These are phyloP conservation scores for Acronicta psi DNA, from an alignment of 2,888 invertebrate species.

Conservation along the genomic window DNA sequence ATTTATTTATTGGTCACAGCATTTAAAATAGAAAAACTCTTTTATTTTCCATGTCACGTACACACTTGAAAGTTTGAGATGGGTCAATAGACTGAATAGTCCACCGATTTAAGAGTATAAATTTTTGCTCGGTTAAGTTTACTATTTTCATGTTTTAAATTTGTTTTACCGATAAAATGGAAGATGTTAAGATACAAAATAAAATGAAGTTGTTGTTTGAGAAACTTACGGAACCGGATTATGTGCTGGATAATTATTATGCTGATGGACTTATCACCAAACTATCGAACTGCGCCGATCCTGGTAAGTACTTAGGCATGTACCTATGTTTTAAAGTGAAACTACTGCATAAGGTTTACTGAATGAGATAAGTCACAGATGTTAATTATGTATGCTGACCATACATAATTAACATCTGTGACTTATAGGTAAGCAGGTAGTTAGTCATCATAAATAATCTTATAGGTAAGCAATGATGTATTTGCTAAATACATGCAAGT, in stretches of 20 bases:
- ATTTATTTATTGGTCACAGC: no score
- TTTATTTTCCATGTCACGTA: conserved; percentile 11
- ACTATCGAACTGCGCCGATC: conserved; percentile 85
- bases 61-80: no score
- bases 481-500: no score
- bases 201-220: conserved; percentile 89
- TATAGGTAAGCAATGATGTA: no score
- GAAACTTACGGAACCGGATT: conserved; percentile 88
- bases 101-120: background rate
- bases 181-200: conserved; percentile 71
- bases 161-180: no score
- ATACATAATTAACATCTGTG: no score
- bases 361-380: no score
- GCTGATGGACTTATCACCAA: conserved; percentile 91
- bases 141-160: conserved; percentile 29
- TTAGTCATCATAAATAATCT: no score
- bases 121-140: no score
- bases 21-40: no score
- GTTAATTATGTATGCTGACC: no score
- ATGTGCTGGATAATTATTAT: conserved; percentile 90
- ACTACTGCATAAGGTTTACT: background rate
- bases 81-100: conserved; percentile 6
- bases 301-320: conserved; percentile 74
- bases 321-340: background rate
- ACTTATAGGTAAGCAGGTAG: no score